These are phyloP conservation scores for Temnothorax curvispinosus DNA, from an alignment of 1,140 invertebrate species.

Conservation along the genomic window DNA sequence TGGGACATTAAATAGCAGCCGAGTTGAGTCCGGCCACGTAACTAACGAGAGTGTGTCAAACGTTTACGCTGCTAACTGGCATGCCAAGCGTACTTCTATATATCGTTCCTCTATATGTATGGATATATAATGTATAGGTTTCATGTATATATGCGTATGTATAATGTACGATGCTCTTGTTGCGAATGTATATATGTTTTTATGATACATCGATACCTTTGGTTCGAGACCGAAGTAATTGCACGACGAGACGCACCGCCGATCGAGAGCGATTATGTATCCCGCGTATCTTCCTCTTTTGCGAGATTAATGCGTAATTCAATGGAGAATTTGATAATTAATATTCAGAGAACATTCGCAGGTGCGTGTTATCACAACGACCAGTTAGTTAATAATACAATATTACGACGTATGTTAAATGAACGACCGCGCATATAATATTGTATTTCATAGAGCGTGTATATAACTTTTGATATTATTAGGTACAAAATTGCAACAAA, in stretches of 20 bases:
- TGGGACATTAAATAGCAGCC: constrained; percentile 32
- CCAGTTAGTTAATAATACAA: neutral
- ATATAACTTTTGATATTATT: neutral
- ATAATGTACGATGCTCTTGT: constrained; percentile 65
- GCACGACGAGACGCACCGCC: constrained; percentile 40
- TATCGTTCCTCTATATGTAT: constrained; percentile 67
- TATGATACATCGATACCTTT: constrained; percentile 68
- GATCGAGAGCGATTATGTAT: constrained; percentile 15
- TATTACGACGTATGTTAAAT: neutral
- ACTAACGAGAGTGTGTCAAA: constrained; percentile 62
- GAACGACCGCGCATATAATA: neutral
- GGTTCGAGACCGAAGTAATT: constrained; percentile 58
- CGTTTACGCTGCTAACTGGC: constrained; percentile 81
- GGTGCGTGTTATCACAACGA: neutral
- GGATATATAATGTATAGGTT: constrained; percentile 60
- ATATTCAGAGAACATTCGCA: neutral
- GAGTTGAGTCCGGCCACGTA: constrained; percentile 16
- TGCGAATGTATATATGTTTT: constrained; percentile 61
- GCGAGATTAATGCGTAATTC: neutral
- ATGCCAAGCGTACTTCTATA: constrained; percentile 83
- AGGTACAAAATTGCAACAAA: neutral
- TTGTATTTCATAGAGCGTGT: neutral
- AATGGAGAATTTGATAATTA: neutral
- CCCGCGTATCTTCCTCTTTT: neutral
- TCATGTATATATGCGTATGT: constrained; percentile 67